Evolutionary conservation across 2,113 vertebrate species (phyloP).

Genomic region (Echinops telfairi): DNA sequence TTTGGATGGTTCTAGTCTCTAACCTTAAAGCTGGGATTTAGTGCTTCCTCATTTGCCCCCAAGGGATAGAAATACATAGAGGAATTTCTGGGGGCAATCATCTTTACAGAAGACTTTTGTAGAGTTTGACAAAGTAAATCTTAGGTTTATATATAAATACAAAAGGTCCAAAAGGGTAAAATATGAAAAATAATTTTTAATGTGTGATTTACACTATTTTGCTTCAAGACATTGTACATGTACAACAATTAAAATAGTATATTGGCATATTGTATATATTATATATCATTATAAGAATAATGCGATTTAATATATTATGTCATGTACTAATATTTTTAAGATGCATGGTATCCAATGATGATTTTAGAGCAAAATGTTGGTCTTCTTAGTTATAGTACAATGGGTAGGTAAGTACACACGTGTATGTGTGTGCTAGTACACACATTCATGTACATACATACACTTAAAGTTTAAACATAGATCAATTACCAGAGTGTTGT

Average conservation of each 20-base stretch:
- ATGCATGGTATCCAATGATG: not conserved
- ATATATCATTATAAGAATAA: not conserved
- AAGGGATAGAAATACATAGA: not conserved
- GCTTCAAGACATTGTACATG: not conserved
- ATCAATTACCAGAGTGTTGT: not conserved
- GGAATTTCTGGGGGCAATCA: not conserved
- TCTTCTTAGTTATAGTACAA: slow-evolving; percentile 9
- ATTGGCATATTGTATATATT: not conserved
- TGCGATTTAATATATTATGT: not conserved
- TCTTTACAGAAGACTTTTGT: not conserved
- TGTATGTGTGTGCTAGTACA: not conserved
- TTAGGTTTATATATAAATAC: not conserved
- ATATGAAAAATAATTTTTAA: not conserved
- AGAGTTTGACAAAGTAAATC: not conserved
- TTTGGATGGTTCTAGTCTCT: not conserved
- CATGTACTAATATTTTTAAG: not conserved
- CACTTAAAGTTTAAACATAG: no score
- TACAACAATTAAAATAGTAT: not conserved
- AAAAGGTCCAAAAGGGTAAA: not conserved
- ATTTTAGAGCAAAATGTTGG: slow-evolving; percentile 3
- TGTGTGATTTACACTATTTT: not conserved
- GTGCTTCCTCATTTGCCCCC: not conserved
- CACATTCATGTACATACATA: not conserved
- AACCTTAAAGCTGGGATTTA: not conserved
- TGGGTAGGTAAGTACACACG: not conserved